phyloP scores from a whole-genome alignment of 2,888 invertebrate genomes.

The Sisyra nigra region DNA sequence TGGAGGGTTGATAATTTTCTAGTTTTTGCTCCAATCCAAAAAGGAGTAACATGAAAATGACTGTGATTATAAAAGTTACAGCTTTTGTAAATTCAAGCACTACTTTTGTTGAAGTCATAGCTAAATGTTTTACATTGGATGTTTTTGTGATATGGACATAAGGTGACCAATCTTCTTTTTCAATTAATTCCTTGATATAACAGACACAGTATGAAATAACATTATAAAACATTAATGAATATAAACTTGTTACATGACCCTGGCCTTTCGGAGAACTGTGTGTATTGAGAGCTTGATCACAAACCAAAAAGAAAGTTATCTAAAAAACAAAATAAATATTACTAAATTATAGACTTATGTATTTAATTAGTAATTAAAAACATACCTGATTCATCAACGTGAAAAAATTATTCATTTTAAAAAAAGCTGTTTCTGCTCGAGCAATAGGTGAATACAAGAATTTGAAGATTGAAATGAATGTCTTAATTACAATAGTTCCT shows the following conservation, averaged over 20 bases:
- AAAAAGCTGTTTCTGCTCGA: conserved; percentile 43
- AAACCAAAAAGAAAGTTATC: conserved; percentile 56
- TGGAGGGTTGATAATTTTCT: conserved; percentile 54
- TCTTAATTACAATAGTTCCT: conserved; percentile 23
- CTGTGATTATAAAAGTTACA: conserved; percentile 59
- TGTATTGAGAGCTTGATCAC: conserved; percentile 46
- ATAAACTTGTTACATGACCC: conserved; percentile 45
- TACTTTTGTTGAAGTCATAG: conserved; percentile 67
- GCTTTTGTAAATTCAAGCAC: conserved; percentile 72
- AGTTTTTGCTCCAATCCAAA: conserved; percentile 60
- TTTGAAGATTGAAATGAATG: conserved; percentile 28
- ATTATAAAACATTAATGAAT: conserved; percentile 69
- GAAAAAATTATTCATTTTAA: conserved; percentile 53
- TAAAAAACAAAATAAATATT: conserved; percentile 23
- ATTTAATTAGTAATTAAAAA: conserved; percentile 2
- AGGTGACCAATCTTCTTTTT: conserved; percentile 63
- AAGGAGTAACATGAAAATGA: conserved; percentile 58
- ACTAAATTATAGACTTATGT: no score
- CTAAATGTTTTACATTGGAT: conserved; percentile 52
- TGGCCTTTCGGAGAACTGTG: conserved; percentile 23
- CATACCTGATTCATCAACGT: conserved; percentile 52
- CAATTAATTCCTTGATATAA: conserved; percentile 55
- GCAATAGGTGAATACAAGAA: conserved; percentile 43
- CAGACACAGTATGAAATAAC: conserved; percentile 61
- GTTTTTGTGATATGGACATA: conserved; percentile 57